Evolutionary conservation across 2,888 invertebrate genomes (phyloP).

Genomic region (Conchocele bisecta): DNA sequence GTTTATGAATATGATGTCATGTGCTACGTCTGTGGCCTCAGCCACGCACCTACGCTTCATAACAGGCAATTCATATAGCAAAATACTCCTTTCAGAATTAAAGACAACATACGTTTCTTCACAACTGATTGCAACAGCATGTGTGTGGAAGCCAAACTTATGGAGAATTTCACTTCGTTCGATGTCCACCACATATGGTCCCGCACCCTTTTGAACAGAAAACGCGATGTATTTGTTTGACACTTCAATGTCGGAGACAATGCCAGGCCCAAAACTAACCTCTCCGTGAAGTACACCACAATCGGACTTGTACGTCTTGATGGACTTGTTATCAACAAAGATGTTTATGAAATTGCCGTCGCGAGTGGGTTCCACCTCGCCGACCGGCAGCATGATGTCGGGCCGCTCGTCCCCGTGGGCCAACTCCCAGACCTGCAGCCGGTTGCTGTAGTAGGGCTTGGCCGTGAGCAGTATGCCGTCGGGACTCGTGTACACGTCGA

Average conservation of each 20-base stretch:
- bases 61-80: slow-evolving; percentile 71
- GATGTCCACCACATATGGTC: slow-evolving; percentile 74
- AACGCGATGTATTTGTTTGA: slow-evolving; percentile 73
- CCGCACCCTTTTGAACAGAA: slow-evolving; percentile 65
- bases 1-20: slow-evolving; percentile 66
- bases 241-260: slow-evolving; percentile 57
- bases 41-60: slow-evolving; percentile 74
- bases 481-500: slow-evolving; percentile 71
- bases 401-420: slow-evolving; percentile 73
- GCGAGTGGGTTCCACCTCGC: slow-evolving; percentile 67
- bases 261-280: slow-evolving; percentile 65
- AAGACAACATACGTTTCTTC: slow-evolving; percentile 71
- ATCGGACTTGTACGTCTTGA: slow-evolving; percentile 71
- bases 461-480: slow-evolving; percentile 73
- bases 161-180: slow-evolving; percentile 68
- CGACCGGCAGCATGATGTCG: slow-evolving; percentile 71
- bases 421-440: slow-evolving; percentile 73
- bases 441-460: slow-evolving; percentile 68
- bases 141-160: slow-evolving; percentile 69
- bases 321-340: slow-evolving; percentile 65
- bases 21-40: slow-evolving; percentile 65
- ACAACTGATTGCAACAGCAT: slow-evolving; percentile 70
- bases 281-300: slow-evolving; percentile 71
- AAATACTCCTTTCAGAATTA: slow-evolving; percentile 65
- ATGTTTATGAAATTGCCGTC: slow-evolving; percentile 72